Evolutionary conservation across 2,888 invertebrate species (phyloP).

Genomic region (Drosophila formosana): DNA sequence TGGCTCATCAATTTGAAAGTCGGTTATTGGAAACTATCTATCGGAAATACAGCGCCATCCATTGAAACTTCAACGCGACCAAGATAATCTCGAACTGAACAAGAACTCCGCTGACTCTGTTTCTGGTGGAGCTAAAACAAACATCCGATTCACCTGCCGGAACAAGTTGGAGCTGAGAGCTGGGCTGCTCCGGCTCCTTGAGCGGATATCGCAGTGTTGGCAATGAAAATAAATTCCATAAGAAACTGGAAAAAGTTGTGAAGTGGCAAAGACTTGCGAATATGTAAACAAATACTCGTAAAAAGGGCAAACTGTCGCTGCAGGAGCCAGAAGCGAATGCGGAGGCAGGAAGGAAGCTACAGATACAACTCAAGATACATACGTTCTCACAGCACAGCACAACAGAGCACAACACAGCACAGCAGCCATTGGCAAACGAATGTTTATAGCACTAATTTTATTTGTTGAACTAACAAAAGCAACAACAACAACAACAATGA

Average conservation of each 20-base stretch:
- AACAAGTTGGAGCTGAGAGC: constrained; percentile 32
- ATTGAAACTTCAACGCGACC: constrained; percentile 18
- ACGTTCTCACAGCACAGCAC: constrained; percentile 9
- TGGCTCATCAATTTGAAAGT: not conserved
- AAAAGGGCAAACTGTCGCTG: constrained; percentile 24
- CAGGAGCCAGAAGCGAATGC: not conserved
- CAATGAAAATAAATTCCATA: constrained; percentile 63
- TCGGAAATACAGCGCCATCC: constrained; percentile 8
- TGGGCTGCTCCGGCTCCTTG: constrained; percentile 3
- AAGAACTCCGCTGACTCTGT: not conserved
- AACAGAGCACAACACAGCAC: too few species aligned
- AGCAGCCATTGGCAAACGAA: constrained; percentile 64
- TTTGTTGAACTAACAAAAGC: constrained; percentile 72
- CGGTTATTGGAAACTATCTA: constrained; percentile 3
- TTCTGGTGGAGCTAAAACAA: constrained; percentile 36
- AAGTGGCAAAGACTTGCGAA: constrained; percentile 61
- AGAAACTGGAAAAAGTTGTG: constrained; percentile 57
- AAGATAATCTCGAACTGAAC: constrained; percentile 33
- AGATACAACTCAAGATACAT: constrained; percentile 7
- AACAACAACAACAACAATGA: constrained; percentile 37
- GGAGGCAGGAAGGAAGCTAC: constrained; percentile 26
- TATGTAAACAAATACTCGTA: constrained; percentile 53
- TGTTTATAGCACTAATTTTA: constrained; percentile 80
- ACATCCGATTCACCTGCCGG: constrained; percentile 69
- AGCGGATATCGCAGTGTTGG: constrained; percentile 46